Base-by-base conservation (phyloP, 2,113 vertebrate species). In the Arenaria interpres region DNA sequence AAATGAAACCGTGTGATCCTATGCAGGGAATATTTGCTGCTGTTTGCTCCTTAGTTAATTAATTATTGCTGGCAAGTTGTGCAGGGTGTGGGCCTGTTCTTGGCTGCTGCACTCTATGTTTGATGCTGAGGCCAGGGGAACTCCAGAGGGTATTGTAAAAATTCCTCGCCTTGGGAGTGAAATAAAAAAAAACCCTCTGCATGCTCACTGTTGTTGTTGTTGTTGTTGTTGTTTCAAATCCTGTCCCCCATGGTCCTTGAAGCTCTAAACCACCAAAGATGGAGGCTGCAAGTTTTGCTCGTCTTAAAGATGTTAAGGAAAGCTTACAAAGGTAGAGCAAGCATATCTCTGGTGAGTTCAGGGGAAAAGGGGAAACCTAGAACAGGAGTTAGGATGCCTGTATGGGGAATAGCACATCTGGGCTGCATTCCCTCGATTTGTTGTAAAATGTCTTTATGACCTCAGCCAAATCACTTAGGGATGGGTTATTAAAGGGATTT, bases 101-200 rank as follows among this genome's bases (percentile, higher is more conserved):
- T 97, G 96, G 96, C 96, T 97, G 93, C 95, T 96, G 73, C 56
- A 28, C 80, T 95, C 74, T 56, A 91, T 92, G 95, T 97, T 97
- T 97, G 96, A 97, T 96, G 95, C 96, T 90, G 94, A 91, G 94
- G 95, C 96, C 96, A 97, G 96, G 96, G 96, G 96, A 97, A 97
- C 95, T 97, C 96, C 96, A 97, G 87, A 97, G 93, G 95, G 96
- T 97, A 96, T 92, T 95, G 95, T 96, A 96, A 94, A 97, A 97
- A 97, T 97, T 97, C 96, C 93, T 97, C 2, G 51, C 96, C 96
- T 96, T 96, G 95, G 96, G 96, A 97, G 80, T 82, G 89, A 95
- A 96, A 91, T 68, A 43, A 94, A 95, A 92, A 94, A 95, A 95
- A 96, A 91, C 10, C 23, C 32, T 89, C 43, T 51, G 21, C 33